Evolutionary conservation across 2,888 invertebrate species (phyloP), one percentile per base, ranked within the genome.

Genomic region (Crossocerus cetratus): DNA sequence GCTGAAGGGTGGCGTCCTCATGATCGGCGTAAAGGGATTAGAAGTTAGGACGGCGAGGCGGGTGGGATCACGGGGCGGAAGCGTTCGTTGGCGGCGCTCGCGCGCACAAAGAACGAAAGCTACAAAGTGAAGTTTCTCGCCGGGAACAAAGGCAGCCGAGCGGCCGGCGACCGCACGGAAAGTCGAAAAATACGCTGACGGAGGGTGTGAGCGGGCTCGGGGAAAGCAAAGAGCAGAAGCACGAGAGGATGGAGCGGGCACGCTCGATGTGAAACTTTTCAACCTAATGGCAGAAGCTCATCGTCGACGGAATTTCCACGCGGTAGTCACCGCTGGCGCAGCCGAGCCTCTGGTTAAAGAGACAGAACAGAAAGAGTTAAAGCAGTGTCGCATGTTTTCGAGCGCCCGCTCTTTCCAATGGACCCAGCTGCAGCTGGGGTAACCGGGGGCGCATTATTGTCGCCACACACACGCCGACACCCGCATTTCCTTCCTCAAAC

Each of bases 51-150:
- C 11, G 11, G 32, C 32, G 4, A 32, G 32, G 32, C 8, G 11
- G 23, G 4, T 32, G 4, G 11, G 11, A 32, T 32, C 11, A 4
- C 8, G 11, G 3, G 11, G 32, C 32, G 32, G 32, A 32, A 32
- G 32, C 32, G 8, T 5, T 4, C 8, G 32, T 32, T 32, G 8
- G 32, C 32, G 32, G 11, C 32, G n/a, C n/a, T n/a, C 32, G 32
- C 32, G 32, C 32, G 16, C 60, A 66, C 66, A 69, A 60, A 75
- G 75, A 61, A 62, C 60, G 55, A 49, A 16, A 49, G 23, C 44
- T 57, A 58, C 64, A 66, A 69, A 69, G 75, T 57, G 66, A 21
- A 64, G 60, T 74, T 69, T 72, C 55, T 43, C 13, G 14, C 22
- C 1, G 0, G 20, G 54, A 57, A 65, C 66, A 67, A 70, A 67